phyloP scores from a whole-genome alignment of 2,888 invertebrate genomes.

The Steinernema scapterisci region DNA sequence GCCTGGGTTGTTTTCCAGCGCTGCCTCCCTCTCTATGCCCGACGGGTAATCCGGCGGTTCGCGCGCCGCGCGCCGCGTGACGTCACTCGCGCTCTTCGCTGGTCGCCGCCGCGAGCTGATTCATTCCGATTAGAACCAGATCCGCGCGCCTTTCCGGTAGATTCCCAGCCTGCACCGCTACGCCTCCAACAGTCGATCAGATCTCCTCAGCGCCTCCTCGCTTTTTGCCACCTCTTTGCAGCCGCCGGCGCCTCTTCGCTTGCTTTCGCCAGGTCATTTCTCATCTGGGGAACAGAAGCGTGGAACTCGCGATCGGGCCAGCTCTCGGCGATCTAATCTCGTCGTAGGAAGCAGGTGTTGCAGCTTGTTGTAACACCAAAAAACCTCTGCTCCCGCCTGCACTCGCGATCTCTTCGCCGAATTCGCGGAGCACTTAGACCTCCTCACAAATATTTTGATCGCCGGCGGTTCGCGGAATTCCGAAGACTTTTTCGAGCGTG shows the following conservation, averaged over 20 bases:
- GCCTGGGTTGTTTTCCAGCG: constrained; percentile 17
- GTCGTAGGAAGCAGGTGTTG: constrained; percentile 10
- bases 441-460: not conserved
- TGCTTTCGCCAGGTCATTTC: constrained; percentile 2
- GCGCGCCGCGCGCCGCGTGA: not conserved
- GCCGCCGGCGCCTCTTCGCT: not conserved
- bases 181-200: not conserved
- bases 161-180: not conserved
- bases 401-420: not conserved
- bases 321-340: constrained; percentile 6
- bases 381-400: not conserved
- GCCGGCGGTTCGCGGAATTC: not conserved
- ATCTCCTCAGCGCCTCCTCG: not conserved
- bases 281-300: not conserved
- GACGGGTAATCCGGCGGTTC: constrained; percentile 22
- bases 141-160: not conserved
- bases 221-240: not conserved
- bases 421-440: not conserved
- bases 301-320: not conserved
- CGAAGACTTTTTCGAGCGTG: not conserved
- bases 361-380: not conserved
- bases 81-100: not conserved
- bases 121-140: constrained; percentile 16
- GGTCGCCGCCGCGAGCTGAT: not conserved
- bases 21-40: not conserved